Evolutionary conservation across 1,140 invertebrate species (phyloP), one percentile per base, ranked within the genome.

Genomic region (Drosophila navojoa): DNA sequence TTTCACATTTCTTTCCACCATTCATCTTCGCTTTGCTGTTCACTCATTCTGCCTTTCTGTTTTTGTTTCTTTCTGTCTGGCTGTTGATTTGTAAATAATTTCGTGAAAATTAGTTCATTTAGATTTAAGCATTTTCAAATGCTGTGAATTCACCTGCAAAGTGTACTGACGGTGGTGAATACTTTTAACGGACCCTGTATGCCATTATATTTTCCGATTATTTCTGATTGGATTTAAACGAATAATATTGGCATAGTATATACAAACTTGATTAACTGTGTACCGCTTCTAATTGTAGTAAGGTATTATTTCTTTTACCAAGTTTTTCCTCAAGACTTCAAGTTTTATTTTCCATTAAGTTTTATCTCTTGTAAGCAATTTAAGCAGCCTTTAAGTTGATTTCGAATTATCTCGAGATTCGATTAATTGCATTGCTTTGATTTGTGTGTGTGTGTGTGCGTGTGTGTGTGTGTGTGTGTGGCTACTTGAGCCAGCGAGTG

Each of bases 81-180:
- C 70, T 82, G 59, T 82, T 86, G 79, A 82, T 81, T 80, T 87
- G 82, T 74, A 75, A 70, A 77, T 64, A 70, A 71, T 59, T 75
- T 70, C 72, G 63, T 71, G 66, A 71, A 80, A 85, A 85, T 85
- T 77, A 72, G 70, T 85, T 81, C 62, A 75, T 77, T 86, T 77
- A 47, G 47, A 44, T 38, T 80, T 81, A 69, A 77, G 22, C 61
- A 75, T 75, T 86, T 69, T 10, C 53, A 53, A 60, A 62, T 70
- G 22, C 13, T 25, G 38, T 49, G 35, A 15, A 16, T 5, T 32
- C 19, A 22, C 19, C 5, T 32, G 32, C 32, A 35, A 71, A 66
- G 29, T 38, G 25, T 40, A 3, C 19, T 22, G 40, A 16, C 13
- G 1, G 1, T 27, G 61, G 44, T 35, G 58, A 73, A 68, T 61